Evolutionary conservation across 2,888 invertebrate species (phyloP).

Genomic region (Ellobium chinense): DNA sequence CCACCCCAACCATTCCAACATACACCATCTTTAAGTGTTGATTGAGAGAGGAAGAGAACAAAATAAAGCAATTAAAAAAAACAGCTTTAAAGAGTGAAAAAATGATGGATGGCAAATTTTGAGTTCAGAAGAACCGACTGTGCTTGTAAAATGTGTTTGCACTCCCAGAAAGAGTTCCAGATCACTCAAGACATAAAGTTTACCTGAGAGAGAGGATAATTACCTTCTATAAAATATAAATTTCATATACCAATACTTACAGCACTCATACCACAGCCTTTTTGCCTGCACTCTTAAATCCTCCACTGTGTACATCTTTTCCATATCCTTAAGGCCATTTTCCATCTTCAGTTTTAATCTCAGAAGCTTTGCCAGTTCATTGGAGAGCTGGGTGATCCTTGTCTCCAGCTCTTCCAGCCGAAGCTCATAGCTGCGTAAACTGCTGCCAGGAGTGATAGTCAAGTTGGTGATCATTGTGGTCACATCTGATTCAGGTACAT

Average conservation of each 20-base stretch:
- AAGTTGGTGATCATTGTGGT: constrained; percentile 33
- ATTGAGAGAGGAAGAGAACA: too few relatives aligned
- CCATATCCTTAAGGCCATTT: constrained; percentile 68
- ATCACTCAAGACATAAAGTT: too few relatives aligned
- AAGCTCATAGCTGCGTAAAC: constrained; percentile 24
- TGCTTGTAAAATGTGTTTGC: too few relatives aligned
- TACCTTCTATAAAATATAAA: too few relatives aligned
- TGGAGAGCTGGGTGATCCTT: constrained; percentile 72
- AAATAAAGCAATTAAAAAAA: too few relatives aligned
- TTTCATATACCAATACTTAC: constrained; percentile 43
- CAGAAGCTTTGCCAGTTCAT: constrained; percentile 71
- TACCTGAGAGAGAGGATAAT: too few relatives aligned
- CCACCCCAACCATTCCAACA: too few relatives aligned
- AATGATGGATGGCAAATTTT: too few relatives aligned
- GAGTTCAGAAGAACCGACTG: too few relatives aligned
- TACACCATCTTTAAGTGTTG: too few relatives aligned
- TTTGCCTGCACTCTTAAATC: constrained; percentile 41
- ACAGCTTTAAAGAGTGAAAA: too few relatives aligned
- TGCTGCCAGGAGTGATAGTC: constrained; percentile 22
- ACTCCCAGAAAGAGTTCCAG: too few relatives aligned
- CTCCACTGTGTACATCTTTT: constrained; percentile 34
- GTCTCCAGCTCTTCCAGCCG: constrained; percentile 75
- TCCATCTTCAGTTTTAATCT: constrained; percentile 69
- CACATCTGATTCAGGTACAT: constrained; percentile 36
- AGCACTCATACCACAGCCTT: constrained; percentile 43